phyloP scores from a whole-genome alignment of 2,113 vertebrate genomes.

The Heterotilapia buettikoferi region DNA sequence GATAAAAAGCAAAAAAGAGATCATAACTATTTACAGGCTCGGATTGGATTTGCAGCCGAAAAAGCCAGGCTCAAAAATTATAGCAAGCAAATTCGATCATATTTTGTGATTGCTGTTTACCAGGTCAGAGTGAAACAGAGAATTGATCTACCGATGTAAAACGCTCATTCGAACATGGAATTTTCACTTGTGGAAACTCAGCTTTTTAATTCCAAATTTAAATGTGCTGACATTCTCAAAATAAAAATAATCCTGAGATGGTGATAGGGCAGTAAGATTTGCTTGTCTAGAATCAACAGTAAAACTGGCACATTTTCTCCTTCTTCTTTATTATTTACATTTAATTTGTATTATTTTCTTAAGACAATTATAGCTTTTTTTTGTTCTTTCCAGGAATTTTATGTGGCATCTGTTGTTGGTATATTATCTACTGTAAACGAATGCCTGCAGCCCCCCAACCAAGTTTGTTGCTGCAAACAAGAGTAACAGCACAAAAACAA shows the following conservation, averaged over 20 bases:
- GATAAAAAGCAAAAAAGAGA: background rate
- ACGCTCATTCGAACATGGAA: background rate
- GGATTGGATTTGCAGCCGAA: background rate
- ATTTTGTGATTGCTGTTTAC: background rate
- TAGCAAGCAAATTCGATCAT: background rate
- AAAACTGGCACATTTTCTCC: background rate
- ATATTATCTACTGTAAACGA: background rate
- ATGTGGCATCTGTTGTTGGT: background rate
- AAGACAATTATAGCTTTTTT: background rate
- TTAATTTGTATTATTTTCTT: background rate
- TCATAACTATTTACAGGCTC: background rate
- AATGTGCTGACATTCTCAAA: background rate
- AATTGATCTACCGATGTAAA: background rate
- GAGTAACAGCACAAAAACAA: background rate
- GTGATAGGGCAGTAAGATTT: background rate
- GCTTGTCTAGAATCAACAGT: background rate
- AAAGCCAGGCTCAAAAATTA: background rate
- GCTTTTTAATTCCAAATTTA: background rate
- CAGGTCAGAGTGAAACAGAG: background rate
- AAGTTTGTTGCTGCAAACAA: background rate
- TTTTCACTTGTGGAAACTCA: background rate
- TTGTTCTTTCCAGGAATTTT: background rate
- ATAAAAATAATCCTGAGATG: background rate
- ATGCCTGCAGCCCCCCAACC: background rate
- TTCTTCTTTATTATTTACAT: background rate